Evolutionary conservation across 1,140 invertebrate genomes (phyloP), one percentile per base, ranked within the genome.

Genomic region (Plutomurus gul): DNA sequence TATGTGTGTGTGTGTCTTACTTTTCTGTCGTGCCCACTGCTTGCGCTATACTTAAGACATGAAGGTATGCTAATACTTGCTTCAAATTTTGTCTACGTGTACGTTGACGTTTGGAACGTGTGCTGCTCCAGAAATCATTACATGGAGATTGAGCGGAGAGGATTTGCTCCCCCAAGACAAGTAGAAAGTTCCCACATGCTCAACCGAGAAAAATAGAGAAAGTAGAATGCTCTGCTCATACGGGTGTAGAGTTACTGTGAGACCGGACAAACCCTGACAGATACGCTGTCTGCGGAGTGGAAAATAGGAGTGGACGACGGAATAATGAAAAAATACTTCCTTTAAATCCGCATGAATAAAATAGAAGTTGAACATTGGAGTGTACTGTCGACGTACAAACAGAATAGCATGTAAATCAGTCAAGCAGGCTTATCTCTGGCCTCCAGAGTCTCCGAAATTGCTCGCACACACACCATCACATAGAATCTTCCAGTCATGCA

Each of bases 331-430:
- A 65, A 65, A 65, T 65, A 30, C 36, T 65, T 30, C 56, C 36
- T 30, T 65, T 65, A 65, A 65, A 65, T 65, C 56, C 56, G 27
- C 56, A 65, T 65, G 56, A 65, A 65, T 65, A 65, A 65, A 65
- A 65, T 65, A 36, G 13, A 27, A 65, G 13, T n/a, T 36, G 13
- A 65, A 30, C 13, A 65, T n/a, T 30, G 56, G 56, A 25, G 56
- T 65, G 56, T 65, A 30, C 56, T n/a, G n/a, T n/a, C n/a, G n/a
- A 65, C 25, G 36, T 65, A 65, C 56, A 30, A 18, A 30, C 27
- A 27, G 56, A 11, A 65, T 65, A 27, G 56, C 27, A 65, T 65
- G 56, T 65, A 65, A 65, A 65, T 65, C 56, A 65, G 56, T 65
- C 56, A 65, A 65, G 27, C 16, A 65, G 56, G 56, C 56, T 65